Percentiles rank a stretch among this genome's conserved stretches.
Conservation (phyloP, 2,797 vertebrate genomes). For the Bradypus variegatus region DNA sequence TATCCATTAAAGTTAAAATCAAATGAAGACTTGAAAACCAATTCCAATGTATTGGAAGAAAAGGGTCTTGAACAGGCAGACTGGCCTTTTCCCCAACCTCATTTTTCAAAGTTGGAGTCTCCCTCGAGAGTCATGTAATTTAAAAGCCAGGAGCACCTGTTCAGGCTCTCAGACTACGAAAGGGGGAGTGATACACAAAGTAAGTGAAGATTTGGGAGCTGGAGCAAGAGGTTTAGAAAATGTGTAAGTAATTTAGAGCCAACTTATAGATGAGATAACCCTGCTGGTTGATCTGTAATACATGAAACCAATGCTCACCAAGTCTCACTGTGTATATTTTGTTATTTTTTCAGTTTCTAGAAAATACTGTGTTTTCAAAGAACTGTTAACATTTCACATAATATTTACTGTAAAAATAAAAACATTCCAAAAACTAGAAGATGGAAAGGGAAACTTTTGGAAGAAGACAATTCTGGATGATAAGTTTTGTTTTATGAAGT, state of each 20-base stretch:
- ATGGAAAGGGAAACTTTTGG: not conserved
- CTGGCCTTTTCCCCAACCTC: not conserved
- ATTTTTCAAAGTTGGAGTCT: not conserved
- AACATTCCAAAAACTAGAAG: not conserved
- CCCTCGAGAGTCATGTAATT: too few relatives aligned
- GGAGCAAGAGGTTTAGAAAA: not conserved
- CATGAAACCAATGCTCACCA: too few relatives aligned
- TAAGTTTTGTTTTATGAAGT: not conserved
- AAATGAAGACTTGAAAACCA: not conserved
- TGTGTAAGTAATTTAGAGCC: too few relatives aligned
- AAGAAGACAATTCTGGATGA: not conserved
- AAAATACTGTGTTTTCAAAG: not conserved
- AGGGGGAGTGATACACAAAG: not conserved
- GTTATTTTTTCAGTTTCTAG: not conserved
- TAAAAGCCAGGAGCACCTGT: not conserved
- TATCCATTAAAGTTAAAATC: fast-evolving
- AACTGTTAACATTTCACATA: not conserved
- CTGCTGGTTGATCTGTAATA: too few relatives aligned
- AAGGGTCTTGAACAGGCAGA: not conserved
- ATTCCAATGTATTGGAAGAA: fast-evolving
- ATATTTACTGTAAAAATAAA: not conserved
- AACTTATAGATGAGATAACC: too few relatives aligned
- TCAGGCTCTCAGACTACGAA: too few relatives aligned
- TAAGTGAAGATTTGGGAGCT: not conserved
- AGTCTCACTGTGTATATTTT: too few relatives aligned